Base-by-base conservation (phyloP, 2,888 invertebrate genomes). In the Lepidochrysops patricia region DNA sequence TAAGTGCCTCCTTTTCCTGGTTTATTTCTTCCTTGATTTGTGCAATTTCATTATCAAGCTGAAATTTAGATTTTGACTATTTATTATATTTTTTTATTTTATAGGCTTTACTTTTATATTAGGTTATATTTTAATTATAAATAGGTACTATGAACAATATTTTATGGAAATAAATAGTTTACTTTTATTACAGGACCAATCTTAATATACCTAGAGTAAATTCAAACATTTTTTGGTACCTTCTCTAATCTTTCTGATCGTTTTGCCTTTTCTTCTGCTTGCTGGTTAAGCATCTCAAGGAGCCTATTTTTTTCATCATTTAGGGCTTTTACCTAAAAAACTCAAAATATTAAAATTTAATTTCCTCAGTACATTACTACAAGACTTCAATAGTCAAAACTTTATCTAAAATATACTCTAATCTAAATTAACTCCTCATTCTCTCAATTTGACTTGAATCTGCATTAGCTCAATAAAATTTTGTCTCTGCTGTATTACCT, bases 201-300 rank as follows among this genome's bases (percentile, higher is more conserved):
- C n/a, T n/a, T n/a, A n/a, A n/a, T n/a, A n/a, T n/a, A n/a, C n/a
- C n/a, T n/a, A n/a, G n/a, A n/a, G n/a, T n/a, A n/a, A n/a, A n/a
- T n/a, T n/a, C n/a, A n/a, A n/a, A n/a, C n/a, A 57, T 9, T 43
- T 32, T 50, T 27, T 43, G n/a, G n/a, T 72, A 85, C 88, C 79
- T 80, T 78, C 62, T 77, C 79, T 6, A 86, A 61, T 62, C 80
- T 75, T n/a, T 78, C 77, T 9, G 77, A 74, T 3, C 84, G 68
- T 60, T 80, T 76, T 0, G 76, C 84, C 61, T 88, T 88, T 59
- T 84, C 82, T 58, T 73, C 72, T 13, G 84, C 84, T 66, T 82
- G 82, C 60, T 79, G 72, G 70, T 89, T 89, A 0, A 86, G 69
- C 77, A 78, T 70, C 64, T 74, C 76, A 4, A 82, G 58, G 2